These are phyloP conservation scores for Tiliacea aurago DNA, from an alignment of 2,888 invertebrate species.

Conservation along the genomic window DNA sequence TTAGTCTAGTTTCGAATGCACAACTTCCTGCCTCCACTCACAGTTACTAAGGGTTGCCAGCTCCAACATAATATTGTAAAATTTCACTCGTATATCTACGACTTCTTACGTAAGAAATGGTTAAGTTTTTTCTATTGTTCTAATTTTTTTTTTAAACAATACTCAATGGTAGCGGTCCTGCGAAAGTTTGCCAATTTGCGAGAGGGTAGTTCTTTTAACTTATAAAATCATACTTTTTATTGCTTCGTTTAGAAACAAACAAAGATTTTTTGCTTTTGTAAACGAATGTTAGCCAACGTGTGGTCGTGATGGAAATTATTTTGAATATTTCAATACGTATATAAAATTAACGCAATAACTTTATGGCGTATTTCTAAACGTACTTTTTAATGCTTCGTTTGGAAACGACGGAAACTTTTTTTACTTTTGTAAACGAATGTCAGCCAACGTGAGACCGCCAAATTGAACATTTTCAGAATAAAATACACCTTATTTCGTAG, in stretches of 20 bases:
- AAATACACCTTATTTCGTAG: background rate
- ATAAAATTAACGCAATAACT: background rate
- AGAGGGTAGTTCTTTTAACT: conserved; percentile 34
- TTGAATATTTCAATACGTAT: background rate
- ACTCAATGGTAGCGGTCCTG: conserved; percentile 1
- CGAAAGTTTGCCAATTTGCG: conserved; percentile 44
- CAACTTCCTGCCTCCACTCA: conserved; percentile 45
- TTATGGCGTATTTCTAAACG: background rate
- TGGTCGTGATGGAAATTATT: background rate
- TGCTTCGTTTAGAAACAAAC: conserved; percentile 29
- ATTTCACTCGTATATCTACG: conserved; percentile 32
- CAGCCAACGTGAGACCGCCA: background rate
- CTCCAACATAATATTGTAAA: conserved; percentile 26
- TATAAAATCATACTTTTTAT: conserved; percentile 36
- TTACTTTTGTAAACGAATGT: background rate
- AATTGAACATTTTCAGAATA: background rate
- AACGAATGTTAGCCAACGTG: conserved; percentile 37
- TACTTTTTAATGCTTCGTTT: conserved; percentile 28
- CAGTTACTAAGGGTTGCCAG: conserved; percentile 39
- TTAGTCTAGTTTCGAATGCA: conserved; percentile 65
- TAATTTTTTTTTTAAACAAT: conserved; percentile 41
- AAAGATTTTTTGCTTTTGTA: background rate
- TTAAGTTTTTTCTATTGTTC: conserved; percentile 36
- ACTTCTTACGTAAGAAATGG: conserved; percentile 21
- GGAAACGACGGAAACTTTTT: background rate